Conservation (phyloP, 2,888 invertebrate species). For the Lordiphosa andalusiaca region DNA sequence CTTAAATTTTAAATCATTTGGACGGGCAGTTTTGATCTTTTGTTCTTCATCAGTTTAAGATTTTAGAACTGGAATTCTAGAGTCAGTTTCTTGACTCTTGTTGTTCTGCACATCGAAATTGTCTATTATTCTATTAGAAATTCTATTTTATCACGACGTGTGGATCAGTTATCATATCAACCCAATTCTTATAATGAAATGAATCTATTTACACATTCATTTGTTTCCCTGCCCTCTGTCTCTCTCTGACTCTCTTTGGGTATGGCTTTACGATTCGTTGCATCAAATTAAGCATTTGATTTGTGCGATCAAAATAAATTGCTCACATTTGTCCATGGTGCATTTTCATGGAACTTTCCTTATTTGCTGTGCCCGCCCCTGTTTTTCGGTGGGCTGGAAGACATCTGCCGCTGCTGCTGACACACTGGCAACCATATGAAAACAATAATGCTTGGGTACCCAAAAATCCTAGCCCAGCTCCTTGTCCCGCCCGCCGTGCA, state of each 20-base stretch:
- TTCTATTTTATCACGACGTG: no score
- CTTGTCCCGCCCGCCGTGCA: no score
- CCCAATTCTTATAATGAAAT: no score
- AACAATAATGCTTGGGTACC: constrained; percentile 59
- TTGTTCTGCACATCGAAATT: no score
- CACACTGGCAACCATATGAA: constrained; percentile 68
- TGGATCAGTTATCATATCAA: no score
- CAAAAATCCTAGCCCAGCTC: constrained; percentile 35
- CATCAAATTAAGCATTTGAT: constrained; percentile 52
- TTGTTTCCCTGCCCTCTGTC: background rate
- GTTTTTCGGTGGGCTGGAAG: constrained; percentile 24
- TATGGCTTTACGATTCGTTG: constrained; percentile 9
- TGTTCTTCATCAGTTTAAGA: no score
- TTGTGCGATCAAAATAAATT: constrained; percentile 45
- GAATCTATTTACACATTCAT: no score
- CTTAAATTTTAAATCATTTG: no score
- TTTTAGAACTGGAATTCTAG: no score
- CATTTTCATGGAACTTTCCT: constrained; percentile 11
- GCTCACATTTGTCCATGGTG: constrained; percentile 30
- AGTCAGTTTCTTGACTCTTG: no score
- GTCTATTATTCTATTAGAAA: no score
- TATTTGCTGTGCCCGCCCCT: constrained; percentile 26
- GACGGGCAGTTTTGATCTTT: no score
- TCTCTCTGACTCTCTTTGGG: background rate
- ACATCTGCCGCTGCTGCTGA: constrained; percentile 53